Base-by-base conservation (phyloP, 2,113 vertebrate species). In the Daphoenositta chrysoptera region DNA sequence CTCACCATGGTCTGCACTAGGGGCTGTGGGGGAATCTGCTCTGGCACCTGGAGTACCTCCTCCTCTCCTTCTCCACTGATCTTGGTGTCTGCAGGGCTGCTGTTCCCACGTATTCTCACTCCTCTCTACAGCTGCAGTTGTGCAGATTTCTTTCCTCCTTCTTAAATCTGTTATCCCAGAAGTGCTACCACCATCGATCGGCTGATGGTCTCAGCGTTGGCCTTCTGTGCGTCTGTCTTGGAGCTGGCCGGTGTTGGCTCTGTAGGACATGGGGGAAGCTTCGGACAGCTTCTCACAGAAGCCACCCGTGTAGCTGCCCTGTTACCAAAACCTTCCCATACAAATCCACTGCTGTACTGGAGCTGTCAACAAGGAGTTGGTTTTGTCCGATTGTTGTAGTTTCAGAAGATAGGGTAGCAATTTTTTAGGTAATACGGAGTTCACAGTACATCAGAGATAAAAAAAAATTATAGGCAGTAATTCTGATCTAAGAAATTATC, bases 211-310 rank as follows among this genome's bases (percentile, higher is more conserved):
- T 86, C 27, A 65, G n/a, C 30, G 45, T 42, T 48, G 60, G 35
- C 68, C 75, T 48, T 31, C 1, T 6, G 40, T 11, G 18, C 10
- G 72, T 65, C 33, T 4, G 3, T 91, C 35, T 50, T 79, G 65
- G 26, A 68, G 53, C n/a, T 0, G 1, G n/a, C 26, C 53, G 45
- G 31, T 16, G 22, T 12, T 2, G 3, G 35, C 40, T 61, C 22
- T 61, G 22, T 33, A 23, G n/a, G 54, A 54, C 31, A 18, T 2
- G 19, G 61, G 33, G 22, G 31, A 80, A 61, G 35, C 22, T 86
- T 54, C 60, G 80, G 31, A 23, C 21, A 53, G 14, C 45, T 54
- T 72, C 22, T 75, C 35, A 48, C 6, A n/a, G 35, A 37, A 39
- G 31, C 27, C 28, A 50, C 8, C 11, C 23, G 31, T 54, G 35